A percentile compares a stretch with the other conserved stretches of the same genome.
Conservation (phyloP, 2,888 invertebrate genomes). For the Reticulitermes lucifugus region DNA sequence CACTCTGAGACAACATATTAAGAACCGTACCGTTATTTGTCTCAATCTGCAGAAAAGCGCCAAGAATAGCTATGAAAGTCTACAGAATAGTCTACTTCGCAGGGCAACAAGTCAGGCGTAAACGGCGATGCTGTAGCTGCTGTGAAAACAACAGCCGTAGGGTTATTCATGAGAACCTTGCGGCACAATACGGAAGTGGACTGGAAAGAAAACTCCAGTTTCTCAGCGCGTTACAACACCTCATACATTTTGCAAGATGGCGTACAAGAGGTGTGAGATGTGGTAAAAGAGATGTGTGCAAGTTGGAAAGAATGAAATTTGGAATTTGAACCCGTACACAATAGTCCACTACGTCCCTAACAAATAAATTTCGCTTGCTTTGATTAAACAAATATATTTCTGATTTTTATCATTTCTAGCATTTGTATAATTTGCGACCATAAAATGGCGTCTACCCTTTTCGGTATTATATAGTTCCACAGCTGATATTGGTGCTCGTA, state of each 20-base stretch:
- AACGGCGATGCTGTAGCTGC: background rate
- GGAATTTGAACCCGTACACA: no score
- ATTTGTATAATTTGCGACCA: no score
- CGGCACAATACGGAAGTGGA: slow-evolving; percentile 33
- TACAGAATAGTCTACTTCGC: background rate
- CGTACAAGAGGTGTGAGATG: background rate
- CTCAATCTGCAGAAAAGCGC: background rate
- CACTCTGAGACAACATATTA: background rate
- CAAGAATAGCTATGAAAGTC: background rate
- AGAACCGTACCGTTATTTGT: background rate
- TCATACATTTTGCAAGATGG: slow-evolving; percentile 28
- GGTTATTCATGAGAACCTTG: slow-evolving; percentile 35
- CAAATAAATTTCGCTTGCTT: no score
- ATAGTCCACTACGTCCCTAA: no score
- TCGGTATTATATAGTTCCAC: no score
- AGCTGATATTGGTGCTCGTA: no score
- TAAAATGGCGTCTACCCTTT: no score
- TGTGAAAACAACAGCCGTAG: background rate
- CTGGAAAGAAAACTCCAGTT: slow-evolving; percentile 14
- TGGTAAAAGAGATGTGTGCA: background rate
- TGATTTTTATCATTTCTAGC: no score
- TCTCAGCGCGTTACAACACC: background rate
- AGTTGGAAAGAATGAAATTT: no score
- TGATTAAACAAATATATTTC: no score
- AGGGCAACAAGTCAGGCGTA: slow-evolving; percentile 11